Evolutionary conservation across 2,888 invertebrate genomes (phyloP).

Genomic region (Augiades crinisus): DNA sequence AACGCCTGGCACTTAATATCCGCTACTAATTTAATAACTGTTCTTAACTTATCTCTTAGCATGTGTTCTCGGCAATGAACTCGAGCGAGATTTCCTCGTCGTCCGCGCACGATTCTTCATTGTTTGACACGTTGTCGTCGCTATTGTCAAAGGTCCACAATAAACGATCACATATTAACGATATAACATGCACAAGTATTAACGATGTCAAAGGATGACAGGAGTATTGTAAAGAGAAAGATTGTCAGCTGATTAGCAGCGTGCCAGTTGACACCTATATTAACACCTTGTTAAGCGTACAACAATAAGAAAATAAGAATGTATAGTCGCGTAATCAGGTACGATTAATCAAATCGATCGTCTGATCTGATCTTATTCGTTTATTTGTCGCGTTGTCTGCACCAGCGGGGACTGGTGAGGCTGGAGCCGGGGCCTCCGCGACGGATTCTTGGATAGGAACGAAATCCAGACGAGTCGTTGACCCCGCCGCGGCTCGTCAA

Average conservation of each 20-base stretch:
- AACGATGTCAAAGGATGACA: too few species aligned
- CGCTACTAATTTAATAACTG: slow-evolving; percentile 34
- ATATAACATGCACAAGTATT: too few species aligned
- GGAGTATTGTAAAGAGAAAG: too few species aligned
- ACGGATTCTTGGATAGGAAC: slow-evolving; percentile 57
- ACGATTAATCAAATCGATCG: too few species aligned
- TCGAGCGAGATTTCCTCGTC: slow-evolving; percentile 8
- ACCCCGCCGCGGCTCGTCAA: slow-evolving; percentile 72
- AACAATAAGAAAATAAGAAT: too few species aligned
- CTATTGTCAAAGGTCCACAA: background rate
- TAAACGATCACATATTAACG: too few species aligned
- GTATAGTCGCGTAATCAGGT: too few species aligned
- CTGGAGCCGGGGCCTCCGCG: slow-evolving; percentile 28
- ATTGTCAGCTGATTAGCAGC: too few species aligned
- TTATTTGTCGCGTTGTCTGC: slow-evolving; percentile 14
- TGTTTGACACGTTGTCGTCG: background rate
- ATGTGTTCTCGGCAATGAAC: slow-evolving; percentile 43
- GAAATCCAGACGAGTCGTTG: slow-evolving; percentile 76
- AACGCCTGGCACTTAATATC: background rate
- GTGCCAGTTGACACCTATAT: too few species aligned
- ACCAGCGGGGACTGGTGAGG: slow-evolving; percentile 1
- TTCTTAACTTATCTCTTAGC: slow-evolving; percentile 44
- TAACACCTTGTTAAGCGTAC: too few species aligned
- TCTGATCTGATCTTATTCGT: slow-evolving; percentile 27
- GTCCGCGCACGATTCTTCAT: slow-evolving; percentile 1